Evolutionary conservation across 2,113 vertebrate genomes (phyloP), one percentile per base, ranked within the genome.

Genomic region (Triplophysa siluroides): DNA sequence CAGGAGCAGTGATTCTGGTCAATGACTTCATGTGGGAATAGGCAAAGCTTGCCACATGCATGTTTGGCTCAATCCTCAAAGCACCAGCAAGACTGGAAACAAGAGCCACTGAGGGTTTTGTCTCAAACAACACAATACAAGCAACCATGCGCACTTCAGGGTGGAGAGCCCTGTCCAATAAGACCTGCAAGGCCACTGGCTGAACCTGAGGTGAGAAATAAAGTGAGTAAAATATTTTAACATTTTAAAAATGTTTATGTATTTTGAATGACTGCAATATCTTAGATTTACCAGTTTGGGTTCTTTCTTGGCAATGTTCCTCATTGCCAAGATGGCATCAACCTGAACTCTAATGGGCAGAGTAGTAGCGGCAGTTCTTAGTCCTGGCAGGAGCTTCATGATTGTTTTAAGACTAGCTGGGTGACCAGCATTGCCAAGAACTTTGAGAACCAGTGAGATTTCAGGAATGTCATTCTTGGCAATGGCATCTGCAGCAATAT

Each of bases 1-100:
- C 90, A 0, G 92, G 88, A 8, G 88, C 47, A 0, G 84, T 90
- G 87, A 91, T 93, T 84, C 89, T 94, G 2, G 94, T 85, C 83
- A 95, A 83, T 66, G 93, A 89, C 85, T 93, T 95, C 86, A 97
- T 93, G 78, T 95, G 88, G 75, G 94, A 94, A 73, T 94, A 95
- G 21, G 91, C 83, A 10, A 95, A 96, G 80, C 93, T 95, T 63
- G 89, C 91, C 60, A 97, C 89, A 78, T 96, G 94, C 87, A 94
- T 19, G 77, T 90, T 93, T 62, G 83, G 66, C 71, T 96, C 95
- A 43, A 84, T 90, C 78, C 88, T 89, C 69, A 93, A 83, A 78
- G 88, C 85, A 0, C 89, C 90, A 74, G 93, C 94, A 60, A 96
- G 71, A 0, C 85, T 87, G 21, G 78, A 90, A 69, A 96, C 83